These are phyloP conservation scores for Phylloscopus collybita DNA, from an alignment of 2,797 vertebrate species.

Conservation along the genomic window DNA sequence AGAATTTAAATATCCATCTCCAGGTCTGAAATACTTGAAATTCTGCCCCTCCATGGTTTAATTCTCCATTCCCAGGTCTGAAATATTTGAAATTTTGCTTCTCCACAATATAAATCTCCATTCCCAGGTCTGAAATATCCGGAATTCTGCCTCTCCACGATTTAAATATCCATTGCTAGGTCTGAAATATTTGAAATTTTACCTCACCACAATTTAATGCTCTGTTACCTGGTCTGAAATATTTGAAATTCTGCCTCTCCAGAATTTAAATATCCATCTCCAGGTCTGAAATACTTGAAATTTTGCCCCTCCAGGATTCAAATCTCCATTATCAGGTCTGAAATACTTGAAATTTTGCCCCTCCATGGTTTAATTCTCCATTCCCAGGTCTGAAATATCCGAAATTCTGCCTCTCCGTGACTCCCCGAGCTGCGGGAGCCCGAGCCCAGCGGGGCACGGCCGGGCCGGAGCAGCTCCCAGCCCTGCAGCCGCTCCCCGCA, in stretches of 20 bases:
- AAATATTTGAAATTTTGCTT: too few relatives aligned
- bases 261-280: too few relatives aligned
- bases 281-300: too few relatives aligned
- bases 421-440: background rate
- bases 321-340: background rate
- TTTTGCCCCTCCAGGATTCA: background rate
- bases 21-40: too few relatives aligned
- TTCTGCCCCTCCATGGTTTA: too few relatives aligned
- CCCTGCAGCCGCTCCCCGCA: background rate
- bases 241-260: background rate
- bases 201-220: background rate
- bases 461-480: background rate
- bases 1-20: too few relatives aligned
- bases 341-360: background rate
- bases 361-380: too few relatives aligned
- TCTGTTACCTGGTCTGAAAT: background rate
- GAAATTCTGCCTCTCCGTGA: too few relatives aligned
- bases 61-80: too few relatives aligned
- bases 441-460: background rate
- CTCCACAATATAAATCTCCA: too few relatives aligned
- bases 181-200: background rate
- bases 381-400: too few relatives aligned
- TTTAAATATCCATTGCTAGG: background rate
- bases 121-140: too few relatives aligned
- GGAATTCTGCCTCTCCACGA: background rate